Evolutionary conservation across 1,140 invertebrate species (phyloP).

Genomic region (Drosophila rhopaloa): DNA sequence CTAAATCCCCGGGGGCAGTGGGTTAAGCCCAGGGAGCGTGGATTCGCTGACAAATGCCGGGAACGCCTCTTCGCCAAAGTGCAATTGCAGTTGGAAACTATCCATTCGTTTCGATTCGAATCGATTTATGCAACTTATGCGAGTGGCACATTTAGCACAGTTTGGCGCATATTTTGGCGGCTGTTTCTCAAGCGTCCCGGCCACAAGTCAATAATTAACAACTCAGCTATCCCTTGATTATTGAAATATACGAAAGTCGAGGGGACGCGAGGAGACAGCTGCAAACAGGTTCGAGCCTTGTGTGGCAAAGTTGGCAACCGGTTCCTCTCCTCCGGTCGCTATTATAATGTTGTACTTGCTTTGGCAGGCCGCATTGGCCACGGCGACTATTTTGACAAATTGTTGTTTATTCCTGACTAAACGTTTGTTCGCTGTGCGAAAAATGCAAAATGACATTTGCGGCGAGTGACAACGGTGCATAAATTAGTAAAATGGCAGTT

Average conservation of each 20-base stretch:
- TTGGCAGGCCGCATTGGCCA: slow-evolving; percentile 25
- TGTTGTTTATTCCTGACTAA: slow-evolving; percentile 72
- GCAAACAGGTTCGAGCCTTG: slow-evolving; percentile 67
- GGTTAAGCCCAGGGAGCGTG: slow-evolving; percentile 41
- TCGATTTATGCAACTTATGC: slow-evolving; percentile 33
- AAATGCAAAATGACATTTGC: slow-evolving; percentile 55
- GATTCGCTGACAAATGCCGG: slow-evolving; percentile 68
- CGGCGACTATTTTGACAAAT: slow-evolving; percentile 66
- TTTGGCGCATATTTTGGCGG: slow-evolving; percentile 54
- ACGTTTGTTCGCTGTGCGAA: slow-evolving; percentile 57
- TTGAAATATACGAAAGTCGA: slow-evolving; percentile 48
- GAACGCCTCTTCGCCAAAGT: slow-evolving; percentile 40
- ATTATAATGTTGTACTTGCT: slow-evolving; percentile 33
- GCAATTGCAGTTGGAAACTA: slow-evolving; percentile 40
- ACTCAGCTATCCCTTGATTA: slow-evolving; percentile 77
- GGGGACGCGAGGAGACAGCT: slow-evolving; percentile 48
- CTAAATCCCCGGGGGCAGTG: slow-evolving; percentile 42
- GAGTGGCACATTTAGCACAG: slow-evolving; percentile 43
- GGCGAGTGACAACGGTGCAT: slow-evolving; percentile 54
- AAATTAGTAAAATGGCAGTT: slow-evolving; percentile 43
- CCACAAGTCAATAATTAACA: slow-evolving; percentile 70
- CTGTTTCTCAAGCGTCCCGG: slow-evolving; percentile 22
- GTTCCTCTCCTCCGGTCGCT: slow-evolving; percentile 32
- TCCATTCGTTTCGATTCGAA: slow-evolving; percentile 3
- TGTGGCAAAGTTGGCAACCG: slow-evolving; percentile 22